Percentiles rank a stretch among this genome's conserved stretches.
Conservation (phyloP, 2,797 vertebrate genomes). For the Dermochelys coriacea region DNA sequence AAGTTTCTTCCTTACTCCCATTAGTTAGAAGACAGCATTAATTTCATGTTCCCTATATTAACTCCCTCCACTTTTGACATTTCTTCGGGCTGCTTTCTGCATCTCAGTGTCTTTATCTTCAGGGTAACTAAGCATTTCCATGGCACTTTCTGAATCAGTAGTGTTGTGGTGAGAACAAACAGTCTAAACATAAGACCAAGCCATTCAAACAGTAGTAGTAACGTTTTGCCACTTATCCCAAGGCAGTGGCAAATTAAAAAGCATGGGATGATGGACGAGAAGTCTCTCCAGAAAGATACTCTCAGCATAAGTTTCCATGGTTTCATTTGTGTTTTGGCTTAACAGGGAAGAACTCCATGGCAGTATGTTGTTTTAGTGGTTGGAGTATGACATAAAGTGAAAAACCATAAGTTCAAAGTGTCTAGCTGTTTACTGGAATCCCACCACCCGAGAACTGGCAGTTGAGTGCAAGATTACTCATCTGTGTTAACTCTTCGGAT, state of each 20-base stretch:
- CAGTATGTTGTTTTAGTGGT: conserved; percentile 79
- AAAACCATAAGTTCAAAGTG: conserved; percentile 80
- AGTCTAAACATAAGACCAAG: neutral
- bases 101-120: neutral
- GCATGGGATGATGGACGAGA: neutral
- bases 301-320: conserved; percentile 72
- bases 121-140: neutral
- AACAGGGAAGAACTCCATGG: conserved; percentile 64
- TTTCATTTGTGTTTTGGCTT: conserved; percentile 69
- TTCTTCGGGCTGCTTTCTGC: neutral
- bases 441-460: conserved; percentile 78
- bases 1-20: neutral
- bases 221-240: accelerated
- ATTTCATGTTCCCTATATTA: neutral
- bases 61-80: neutral
- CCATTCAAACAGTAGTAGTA: neutral
- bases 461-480: conserved; percentile 70
- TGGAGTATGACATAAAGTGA: conserved; percentile 79
- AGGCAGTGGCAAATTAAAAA: neutral
- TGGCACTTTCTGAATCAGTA: neutral
- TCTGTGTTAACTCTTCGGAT: conserved; percentile 73
- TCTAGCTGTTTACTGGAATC: conserved; percentile 78
- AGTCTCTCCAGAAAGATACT: conserved; percentile 57
- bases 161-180: neutral
- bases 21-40: neutral